A percentile compares a stretch with the other conserved stretches of the same genome.
phyloP scores from a whole-genome alignment of 2,888 invertebrate species.

The Plutella xylostella region DNA sequence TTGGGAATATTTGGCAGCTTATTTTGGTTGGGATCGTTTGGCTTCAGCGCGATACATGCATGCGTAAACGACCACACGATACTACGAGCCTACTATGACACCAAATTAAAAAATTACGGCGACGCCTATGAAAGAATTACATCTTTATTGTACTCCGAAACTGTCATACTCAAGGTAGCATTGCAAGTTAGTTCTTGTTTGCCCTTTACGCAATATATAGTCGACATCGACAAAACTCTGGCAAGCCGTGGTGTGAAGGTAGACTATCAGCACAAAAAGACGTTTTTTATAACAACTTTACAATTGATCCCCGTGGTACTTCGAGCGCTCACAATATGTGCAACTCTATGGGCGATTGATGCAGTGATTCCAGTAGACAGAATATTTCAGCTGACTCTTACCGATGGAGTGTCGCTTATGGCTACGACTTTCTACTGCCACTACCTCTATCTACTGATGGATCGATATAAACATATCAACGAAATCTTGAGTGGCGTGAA shows the following conservation, averaged over 20 bases:
- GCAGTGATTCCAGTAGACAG: conserved; percentile 34
- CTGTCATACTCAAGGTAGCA: too few species aligned
- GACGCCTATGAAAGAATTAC: conserved; percentile 35
- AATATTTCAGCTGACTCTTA: conserved; percentile 33
- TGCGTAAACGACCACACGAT: conserved; percentile 35
- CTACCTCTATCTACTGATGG: conserved; percentile 26
- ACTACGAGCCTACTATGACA: conserved; percentile 35
- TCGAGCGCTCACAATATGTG: conserved; percentile 32
- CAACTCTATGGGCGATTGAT: conserved; percentile 25
- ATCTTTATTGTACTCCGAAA: conserved; percentile 27
- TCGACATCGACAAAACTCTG: conserved; percentile 32
- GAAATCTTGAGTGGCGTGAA: conserved; percentile 31
- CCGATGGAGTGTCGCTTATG: conserved; percentile 30
- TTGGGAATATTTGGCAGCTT: too few species aligned
- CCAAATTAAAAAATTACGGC: conserved; percentile 40
- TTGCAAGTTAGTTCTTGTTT: not conserved
- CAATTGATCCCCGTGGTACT: too few species aligned
- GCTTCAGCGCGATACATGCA: too few species aligned
- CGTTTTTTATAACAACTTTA: too few species aligned
- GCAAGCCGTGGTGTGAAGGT: conserved; percentile 29
- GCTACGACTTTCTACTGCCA: conserved; percentile 31
- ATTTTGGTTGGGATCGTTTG: too few species aligned
- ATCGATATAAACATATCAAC: conserved; percentile 35
- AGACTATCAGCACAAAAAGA: too few species aligned
- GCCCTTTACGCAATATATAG: conserved; percentile 21